Percentiles rank a stretch among this genome's conserved stretches.
Evolutionary conservation across 2,113 vertebrate species (phyloP).

Genomic region (Mesocricetus auratus): DNA sequence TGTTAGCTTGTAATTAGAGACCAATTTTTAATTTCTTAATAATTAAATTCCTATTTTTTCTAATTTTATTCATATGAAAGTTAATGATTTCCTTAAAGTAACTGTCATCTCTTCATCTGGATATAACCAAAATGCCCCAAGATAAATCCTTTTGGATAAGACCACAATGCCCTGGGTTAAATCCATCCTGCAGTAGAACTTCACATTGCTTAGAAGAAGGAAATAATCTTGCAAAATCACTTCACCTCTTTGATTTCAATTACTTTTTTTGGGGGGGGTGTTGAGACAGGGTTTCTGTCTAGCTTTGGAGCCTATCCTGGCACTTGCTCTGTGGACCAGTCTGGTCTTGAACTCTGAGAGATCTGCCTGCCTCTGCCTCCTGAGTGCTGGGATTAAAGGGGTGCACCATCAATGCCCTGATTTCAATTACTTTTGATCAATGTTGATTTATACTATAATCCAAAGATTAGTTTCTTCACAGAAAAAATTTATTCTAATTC

Average conservation of each 20-base stretch:
- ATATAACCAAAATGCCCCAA: neutral
- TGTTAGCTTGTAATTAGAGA: neutral
- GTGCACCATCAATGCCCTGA: no score
- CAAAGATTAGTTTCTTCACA: constrained; percentile 50
- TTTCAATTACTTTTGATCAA: constrained; percentile 65
- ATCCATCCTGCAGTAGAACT: neutral
- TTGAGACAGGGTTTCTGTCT: no score
- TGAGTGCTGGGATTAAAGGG: no score
- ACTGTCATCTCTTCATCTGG: neutral
- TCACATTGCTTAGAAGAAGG: neutral
- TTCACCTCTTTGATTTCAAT: constrained; percentile 61
- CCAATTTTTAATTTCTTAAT: neutral
- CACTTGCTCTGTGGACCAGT: no score
- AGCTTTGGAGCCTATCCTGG: no score
- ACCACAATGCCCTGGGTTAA: neutral
- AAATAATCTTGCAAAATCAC: constrained; percentile 18
- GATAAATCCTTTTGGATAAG: neutral
- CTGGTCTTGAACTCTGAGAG: no score
- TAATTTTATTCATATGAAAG: neutral
- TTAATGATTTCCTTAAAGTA: neutral
- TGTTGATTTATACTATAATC: constrained; percentile 53
- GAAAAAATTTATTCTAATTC: constrained; percentile 35
- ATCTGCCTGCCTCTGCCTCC: no score
- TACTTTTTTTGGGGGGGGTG: no score
- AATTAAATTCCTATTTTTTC: neutral